Evolutionary conservation across 2,888 invertebrate genomes (phyloP).

Genomic region (Athalia circularis): DNA sequence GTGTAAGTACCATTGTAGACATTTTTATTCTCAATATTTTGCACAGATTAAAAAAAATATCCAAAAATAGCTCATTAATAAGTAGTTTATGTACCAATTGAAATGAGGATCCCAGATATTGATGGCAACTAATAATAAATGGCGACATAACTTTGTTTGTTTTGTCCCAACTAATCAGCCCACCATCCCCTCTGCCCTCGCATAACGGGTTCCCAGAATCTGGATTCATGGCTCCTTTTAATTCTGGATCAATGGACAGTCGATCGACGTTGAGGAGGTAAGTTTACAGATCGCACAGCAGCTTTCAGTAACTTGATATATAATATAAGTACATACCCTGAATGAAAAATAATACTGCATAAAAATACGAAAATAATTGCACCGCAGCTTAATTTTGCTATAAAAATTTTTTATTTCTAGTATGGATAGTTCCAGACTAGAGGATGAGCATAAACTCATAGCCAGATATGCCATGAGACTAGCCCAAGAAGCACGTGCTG

Average conservation of each 20-base stretch:
- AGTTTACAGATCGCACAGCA: conserved; percentile 25
- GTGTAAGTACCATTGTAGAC: conserved; percentile 82
- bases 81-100: background rate
- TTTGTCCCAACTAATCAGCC: conserved; percentile 75
- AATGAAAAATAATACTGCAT: background rate
- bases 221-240: conserved; percentile 80
- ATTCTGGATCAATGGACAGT: conserved; percentile 86
- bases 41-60: background rate
- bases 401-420: conserved; percentile 54
- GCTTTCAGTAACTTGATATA: background rate
- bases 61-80: background rate
- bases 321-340: background rate
- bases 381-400: background rate
- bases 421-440: conserved; percentile 74
- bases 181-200: conserved; percentile 93
- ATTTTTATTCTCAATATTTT: background rate
- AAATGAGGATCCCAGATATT: background rate
- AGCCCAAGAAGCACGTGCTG: conserved; percentile 91
- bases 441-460: conserved; percentile 97
- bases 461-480: conserved; percentile 97
- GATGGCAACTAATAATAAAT: conserved; percentile 26
- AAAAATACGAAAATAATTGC: background rate
- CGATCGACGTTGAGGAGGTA: conserved; percentile 79
- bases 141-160: background rate
- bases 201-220: conserved; percentile 94